Evolutionary conservation across 2,797 vertebrate genomes (phyloP), one percentile per base, ranked within the genome.

Genomic region (Intellagama lesueurii): DNA sequence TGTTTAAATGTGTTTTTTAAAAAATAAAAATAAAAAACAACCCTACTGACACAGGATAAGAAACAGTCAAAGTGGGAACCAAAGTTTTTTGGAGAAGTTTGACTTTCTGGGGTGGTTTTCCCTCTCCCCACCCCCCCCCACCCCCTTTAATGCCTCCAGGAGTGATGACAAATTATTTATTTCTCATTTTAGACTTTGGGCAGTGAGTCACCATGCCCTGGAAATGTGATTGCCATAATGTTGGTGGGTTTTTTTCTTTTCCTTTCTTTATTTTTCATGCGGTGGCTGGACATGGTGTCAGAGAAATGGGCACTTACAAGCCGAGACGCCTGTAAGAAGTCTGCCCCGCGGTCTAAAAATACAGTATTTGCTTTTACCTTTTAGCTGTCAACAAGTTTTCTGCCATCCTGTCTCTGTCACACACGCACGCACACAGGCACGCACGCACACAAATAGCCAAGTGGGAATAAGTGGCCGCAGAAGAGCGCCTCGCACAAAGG

Each of bases 121-220:
- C 40, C 40, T 40, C 40, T 40, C 40, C 3, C 40, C 3, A 1
- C 12, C 5, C 26, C n/a, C n/a, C 17, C 28, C 14, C 30, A 8
- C 72, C 19, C 2, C 60, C 17, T 17, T 5, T 44, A 84, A 83
- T 90, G 77, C 81, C 91, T 94, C 92, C 93, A 76, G 64, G 86
- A 91, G 80, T 90, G 91, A 92, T 90, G 94, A 87, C 86, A 94
- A 95, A 95, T 96, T 94, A 94, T 94, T 96, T 96, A 93, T 95
- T 96, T 96, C 95, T 92, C 88, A 85, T 96, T 97, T 97, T 96
- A 97, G 96, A 95, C 89, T 76, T 86, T 87, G 94, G 94, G 93
- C 91, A 92, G 94, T 97, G 97, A 97, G 94, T 97, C 97, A 97
- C 72, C 95, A 64, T 96, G 94, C 93, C 95, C 95, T 97, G 95